Evolutionary conservation across 2,113 vertebrate genomes (phyloP), one percentile per base, ranked within the genome.

Genomic region (Nesogale talazaci): DNA sequence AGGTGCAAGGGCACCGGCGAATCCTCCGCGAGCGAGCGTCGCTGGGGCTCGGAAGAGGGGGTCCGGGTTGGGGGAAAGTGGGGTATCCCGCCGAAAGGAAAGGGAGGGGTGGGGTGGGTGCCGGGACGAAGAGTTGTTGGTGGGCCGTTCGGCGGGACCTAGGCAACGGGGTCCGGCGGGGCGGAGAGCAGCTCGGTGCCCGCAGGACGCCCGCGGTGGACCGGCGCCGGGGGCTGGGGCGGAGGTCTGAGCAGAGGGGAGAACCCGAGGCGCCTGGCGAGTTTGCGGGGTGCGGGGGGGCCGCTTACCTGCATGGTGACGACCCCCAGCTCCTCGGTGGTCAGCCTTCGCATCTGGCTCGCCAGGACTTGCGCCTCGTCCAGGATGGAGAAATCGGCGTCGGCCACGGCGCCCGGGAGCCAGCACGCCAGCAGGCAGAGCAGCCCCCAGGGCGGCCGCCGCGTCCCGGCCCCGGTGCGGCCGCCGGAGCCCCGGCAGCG

Each of bases 281-380:
- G 61, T 9, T 63, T 9, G 10, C 46, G 27, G 23, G 83, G 61
- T 78, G 87, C 29, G 9, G n/a, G 75, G n/a, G 38, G 90, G 88
- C 69, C 76, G n/a, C 77, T 97, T 98, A 99, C 99, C 99, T 99
- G 99, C 99, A 99, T 99, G 14, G 98, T 99, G 94, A 99, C 98
- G 59, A 99, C 99, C 89, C 99, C 98, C 93, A 99, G 98, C 97
- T 99, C 99, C 97, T 99, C 99, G 0, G 98, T 97, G n/a, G 99
- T 99, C 59, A 99, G 98, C 91, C 98, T 99, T 82, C 98, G 98
- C 99, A 99, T 99, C 96, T 99, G 99, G 34, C 98, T 97, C 56
- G 99, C 98, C 97, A 99, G 96, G 92, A 99, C 99, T 97, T 99
- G 99, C 74, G 99, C 99, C 84, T 99, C 99, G 57, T 99, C 99